Evolutionary conservation across 2,888 invertebrate genomes (phyloP).

Genomic region (Dicyrtomina minuta): DNA sequence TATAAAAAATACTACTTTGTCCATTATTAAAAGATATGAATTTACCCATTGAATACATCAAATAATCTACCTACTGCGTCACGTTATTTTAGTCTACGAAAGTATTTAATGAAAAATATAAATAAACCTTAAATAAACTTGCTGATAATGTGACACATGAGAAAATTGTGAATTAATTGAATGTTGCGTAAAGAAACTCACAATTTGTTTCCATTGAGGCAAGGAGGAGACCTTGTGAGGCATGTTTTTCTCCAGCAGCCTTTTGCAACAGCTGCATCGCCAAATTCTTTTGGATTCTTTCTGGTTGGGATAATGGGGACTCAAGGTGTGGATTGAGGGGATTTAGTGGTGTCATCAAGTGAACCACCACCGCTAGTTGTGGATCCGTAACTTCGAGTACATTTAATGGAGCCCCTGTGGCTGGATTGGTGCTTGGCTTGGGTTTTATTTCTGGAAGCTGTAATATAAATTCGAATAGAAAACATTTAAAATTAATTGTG

Average conservation of each 20-base stretch:
- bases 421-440: conserved; percentile 54
- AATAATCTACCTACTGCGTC: too few relatives aligned
- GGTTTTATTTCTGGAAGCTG: conserved; percentile 66
- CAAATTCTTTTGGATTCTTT: conserved; percentile 68
- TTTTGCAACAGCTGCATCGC: conserved; percentile 53
- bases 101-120: too few relatives aligned
- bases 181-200: conserved; percentile 58
- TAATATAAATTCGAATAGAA: conserved; percentile 58
- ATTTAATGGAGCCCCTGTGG: conserved; percentile 64
- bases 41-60: too few relatives aligned
- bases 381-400: conserved; percentile 84
- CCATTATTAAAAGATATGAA: too few relatives aligned
- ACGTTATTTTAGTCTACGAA: too few relatives aligned
- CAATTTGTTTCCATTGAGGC: conserved; percentile 85
- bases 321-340: conserved; percentile 81
- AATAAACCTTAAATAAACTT: too few relatives aligned
- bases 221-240: conserved; percentile 80
- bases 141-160: too few relatives aligned
- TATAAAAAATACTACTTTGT: too few relatives aligned
- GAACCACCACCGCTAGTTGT: conserved; percentile 78
- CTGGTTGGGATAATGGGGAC: conserved; percentile 77
- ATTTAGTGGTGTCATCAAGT: conserved; percentile 85
- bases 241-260: conserved; percentile 71
- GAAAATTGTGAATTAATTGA: too few relatives aligned
- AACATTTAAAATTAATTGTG: too few relatives aligned